Evolutionary conservation across 2,888 invertebrate species (phyloP), one percentile per base, ranked within the genome.

Genomic region (Drosophila gaucha): DNA sequence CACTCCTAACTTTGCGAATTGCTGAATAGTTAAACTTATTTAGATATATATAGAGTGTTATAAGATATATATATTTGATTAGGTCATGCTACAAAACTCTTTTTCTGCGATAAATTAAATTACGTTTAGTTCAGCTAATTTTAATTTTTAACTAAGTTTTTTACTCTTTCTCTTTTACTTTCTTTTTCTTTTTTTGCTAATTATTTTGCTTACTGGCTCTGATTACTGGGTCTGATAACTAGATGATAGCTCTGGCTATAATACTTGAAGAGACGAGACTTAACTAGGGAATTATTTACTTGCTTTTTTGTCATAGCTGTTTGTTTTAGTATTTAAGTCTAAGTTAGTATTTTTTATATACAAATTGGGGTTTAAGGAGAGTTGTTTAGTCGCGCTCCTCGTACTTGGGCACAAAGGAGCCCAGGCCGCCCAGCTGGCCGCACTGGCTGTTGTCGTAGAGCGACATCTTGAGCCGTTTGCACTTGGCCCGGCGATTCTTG

Each of bases 401-500:
- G 60, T 91, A 91, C 64, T 91, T 91, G 74, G 91, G 92, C 68
- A 90, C 91, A 74, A 92, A 92, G 14, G 91, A 88, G 50, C 90
- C 89, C 1, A 88, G 71, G 2, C 89, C 90, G 6, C 90, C 82
- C 38, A 92, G 79, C 60, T 91, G 91, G 4, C 86, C 72, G 78
- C 91, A 91, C 58, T 90, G 91, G 24, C 90, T 88, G 63, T 89
- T 86, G 89, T 97, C 97, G 89, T 96, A 97, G 39, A 97, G 92
- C 0, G 97, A 96, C 96, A 97, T 97, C 92, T 97, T 97, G 89
- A 99, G 93, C 65, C 99, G 94, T 93, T 99, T 99, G 92, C 98
- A 98, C 92, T 99, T 99, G 80, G 99, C 99, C 60, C 99, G 94
- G 39, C 99, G 95, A 91, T 99, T 99, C 92, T 99, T 99, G 93